Conservation (phyloP, 2,113 vertebrate species). For the Acrocephalus kingi region DNA sequence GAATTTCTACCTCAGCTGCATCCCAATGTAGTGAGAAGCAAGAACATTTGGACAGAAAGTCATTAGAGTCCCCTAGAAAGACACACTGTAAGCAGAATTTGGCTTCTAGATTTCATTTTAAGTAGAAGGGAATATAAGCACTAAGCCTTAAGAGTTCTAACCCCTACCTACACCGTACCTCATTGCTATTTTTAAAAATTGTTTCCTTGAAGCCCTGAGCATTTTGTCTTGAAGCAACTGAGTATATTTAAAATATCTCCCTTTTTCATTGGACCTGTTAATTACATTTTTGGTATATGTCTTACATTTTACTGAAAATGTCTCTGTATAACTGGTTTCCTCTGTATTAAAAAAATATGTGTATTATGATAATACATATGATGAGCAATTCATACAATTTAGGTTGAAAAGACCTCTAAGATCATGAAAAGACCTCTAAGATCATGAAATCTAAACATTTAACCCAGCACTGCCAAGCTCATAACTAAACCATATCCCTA, state of each 20-base stretch:
- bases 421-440: not conserved
- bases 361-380: not conserved
- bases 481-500: not conserved
- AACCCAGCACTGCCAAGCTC: not conserved
- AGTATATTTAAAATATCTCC: not conserved
- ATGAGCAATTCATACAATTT: not conserved
- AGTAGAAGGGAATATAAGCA: not conserved
- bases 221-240: not conserved
- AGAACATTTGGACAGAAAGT: not conserved
- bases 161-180: not conserved
- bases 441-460: not conserved
- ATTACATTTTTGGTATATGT: not conserved
- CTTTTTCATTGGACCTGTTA: not conserved
- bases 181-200: not conserved
- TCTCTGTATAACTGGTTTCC: not conserved
- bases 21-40: not conserved
- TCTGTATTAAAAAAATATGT: not conserved
- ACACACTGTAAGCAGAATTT: not conserved
- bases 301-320: not conserved
- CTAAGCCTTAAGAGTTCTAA: not conserved
- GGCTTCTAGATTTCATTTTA: not conserved
- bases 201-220: not conserved
- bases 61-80: not conserved
- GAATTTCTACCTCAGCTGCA: not conserved
- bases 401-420: not conserved